Percentiles rank a stretch among this genome's conserved stretches.
Conservation (phyloP, 2,888 invertebrate species). For the Patella pellucida region DNA sequence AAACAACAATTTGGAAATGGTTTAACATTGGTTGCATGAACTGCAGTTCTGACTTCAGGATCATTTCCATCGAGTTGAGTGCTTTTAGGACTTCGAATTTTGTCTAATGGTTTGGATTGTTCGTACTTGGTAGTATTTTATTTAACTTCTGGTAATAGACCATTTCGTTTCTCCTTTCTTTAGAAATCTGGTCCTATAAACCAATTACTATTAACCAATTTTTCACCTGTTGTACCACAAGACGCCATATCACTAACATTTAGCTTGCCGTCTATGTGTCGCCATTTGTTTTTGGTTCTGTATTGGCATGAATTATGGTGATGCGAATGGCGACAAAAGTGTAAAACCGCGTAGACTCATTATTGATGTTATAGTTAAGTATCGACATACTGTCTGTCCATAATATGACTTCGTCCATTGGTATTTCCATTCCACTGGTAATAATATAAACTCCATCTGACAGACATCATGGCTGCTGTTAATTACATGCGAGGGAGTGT, state of each 20-base stretch:
- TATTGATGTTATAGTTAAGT: constrained; percentile 14
- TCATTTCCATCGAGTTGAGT: background rate
- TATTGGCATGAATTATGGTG: background rate
- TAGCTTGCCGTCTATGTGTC: background rate
- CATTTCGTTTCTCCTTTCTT: background rate
- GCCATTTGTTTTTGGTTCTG: constrained; percentile 12
- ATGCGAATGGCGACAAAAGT: constrained; percentile 21
- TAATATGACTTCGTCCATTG: constrained; percentile 9
- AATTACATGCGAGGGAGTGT: constrained; percentile 22
- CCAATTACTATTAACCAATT: background rate
- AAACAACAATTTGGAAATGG: background rate
- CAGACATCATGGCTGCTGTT: constrained; percentile 16
- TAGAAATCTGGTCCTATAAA: constrained; percentile 12
- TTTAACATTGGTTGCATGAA: background rate
- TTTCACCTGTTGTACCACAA: background rate
- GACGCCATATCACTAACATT: constrained; percentile 11
- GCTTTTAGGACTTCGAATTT: too few relatives aligned
- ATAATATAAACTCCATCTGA: background rate
- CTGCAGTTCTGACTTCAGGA: constrained; percentile 11
- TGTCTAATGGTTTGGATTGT: too few relatives aligned
- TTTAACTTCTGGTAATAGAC: background rate
- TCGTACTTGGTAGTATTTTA: too few relatives aligned
- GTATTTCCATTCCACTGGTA: background rate
- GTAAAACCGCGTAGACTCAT: constrained; percentile 12
- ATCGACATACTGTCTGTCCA: background rate